Base-by-base conservation (phyloP, 2,797 vertebrate species). In the Megaceryle alcyon region DNA sequence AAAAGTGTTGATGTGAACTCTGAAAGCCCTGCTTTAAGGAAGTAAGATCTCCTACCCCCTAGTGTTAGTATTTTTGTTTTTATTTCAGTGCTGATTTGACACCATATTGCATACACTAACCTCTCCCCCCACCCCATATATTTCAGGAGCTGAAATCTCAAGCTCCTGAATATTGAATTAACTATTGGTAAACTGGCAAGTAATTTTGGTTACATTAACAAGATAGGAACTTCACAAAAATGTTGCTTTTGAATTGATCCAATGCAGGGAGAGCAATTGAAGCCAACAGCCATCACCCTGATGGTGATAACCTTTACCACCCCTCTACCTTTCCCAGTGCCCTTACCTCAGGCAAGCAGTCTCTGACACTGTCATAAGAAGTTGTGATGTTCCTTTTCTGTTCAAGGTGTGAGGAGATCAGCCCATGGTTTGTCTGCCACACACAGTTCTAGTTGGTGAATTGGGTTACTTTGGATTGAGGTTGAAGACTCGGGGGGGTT, bases 301-400 rank as follows among this genome's bases (percentile, higher is more conserved):
- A 7, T 10, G 31, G 37, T 10, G 20, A 17, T 39, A 57, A 35
- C 22, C 25, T 79, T 53, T 71, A 17, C 9, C 9, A 7, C 41
- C 22, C 31, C 31, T 5, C 51, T 68, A 0, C 31, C 31, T 59
- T 66, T 37, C n/a, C 7, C 28, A 7, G 33, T 18, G 46, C 46
- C 21, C 35, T 43, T 14, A 1, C 23, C 54, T 29, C 25, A 18
- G 43, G 21, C 14, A 28, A 7, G 8, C 7, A 4, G 25, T 12
- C n/a, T 69, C 37, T 12, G 43, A 15, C 14, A 0, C 29, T 17
- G 14, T 18, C 1, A 0, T 10, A 6, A 17, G 43, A 63, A 28
- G 43, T 11, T 29, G 19, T 4, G 31, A 37, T 37, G n/a, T 8
- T 68, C 14, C 26, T 8, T 37, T 35, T 44, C 59, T 70, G 10